These are phyloP conservation scores for Helogale parvula DNA, from an alignment of 2,113 vertebrate species.

Conservation along the genomic window DNA sequence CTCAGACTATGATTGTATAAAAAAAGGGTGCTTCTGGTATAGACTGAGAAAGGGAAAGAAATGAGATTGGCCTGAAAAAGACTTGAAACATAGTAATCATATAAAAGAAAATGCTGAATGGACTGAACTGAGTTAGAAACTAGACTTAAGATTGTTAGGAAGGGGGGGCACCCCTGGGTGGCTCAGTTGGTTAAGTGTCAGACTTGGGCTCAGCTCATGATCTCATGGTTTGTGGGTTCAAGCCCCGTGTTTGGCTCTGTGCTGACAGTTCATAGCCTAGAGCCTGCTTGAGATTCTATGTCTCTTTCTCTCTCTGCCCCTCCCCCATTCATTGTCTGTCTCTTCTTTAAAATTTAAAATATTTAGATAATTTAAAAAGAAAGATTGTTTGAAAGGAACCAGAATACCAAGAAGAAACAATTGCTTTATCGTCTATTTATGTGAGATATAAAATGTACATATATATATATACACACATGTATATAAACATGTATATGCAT, in stretches of 20 bases:
- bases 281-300: too few relatives aligned
- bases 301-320: too few relatives aligned
- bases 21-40: neutral
- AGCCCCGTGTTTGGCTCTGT: too few relatives aligned
- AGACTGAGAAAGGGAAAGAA: neutral
- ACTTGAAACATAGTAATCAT: neutral
- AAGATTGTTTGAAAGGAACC: neutral
- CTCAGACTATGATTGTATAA: neutral
- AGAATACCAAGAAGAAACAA: neutral
- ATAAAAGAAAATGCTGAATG: neutral
- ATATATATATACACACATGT: neutral
- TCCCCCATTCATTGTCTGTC: too few relatives aligned
- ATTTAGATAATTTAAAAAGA: too few relatives aligned
- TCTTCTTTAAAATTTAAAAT: too few relatives aligned
- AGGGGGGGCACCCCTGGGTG: too few relatives aligned
- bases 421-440: neutral
- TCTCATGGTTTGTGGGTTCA: too few relatives aligned
- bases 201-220: too few relatives aligned
- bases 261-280: too few relatives aligned
- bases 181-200: too few relatives aligned
- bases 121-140: neutral
- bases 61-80: neutral
- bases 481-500: neutral
- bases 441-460: neutral
- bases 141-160: neutral